phyloP scores from a whole-genome alignment of 2,797 vertebrate genomes.

The Clarias platycephalus region DNA sequence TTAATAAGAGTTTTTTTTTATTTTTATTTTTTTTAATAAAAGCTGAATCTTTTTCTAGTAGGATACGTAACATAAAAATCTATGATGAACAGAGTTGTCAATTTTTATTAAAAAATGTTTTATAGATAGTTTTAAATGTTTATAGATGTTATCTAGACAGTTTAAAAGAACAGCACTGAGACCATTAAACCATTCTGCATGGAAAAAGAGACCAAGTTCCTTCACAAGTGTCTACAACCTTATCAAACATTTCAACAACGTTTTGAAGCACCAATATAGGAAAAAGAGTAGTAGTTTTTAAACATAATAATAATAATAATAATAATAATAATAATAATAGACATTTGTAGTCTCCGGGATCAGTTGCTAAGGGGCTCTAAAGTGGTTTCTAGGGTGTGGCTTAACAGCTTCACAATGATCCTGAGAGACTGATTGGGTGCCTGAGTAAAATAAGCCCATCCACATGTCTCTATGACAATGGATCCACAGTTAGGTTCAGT shows the following conservation, averaged over 20 bases:
- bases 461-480: too few species aligned
- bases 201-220: background rate
- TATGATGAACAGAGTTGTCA: background rate
- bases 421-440: too few species aligned
- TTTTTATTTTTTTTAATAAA: too few species aligned
- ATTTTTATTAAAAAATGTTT: background rate
- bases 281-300: background rate
- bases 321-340: too few species aligned
- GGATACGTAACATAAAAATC: background rate
- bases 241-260: background rate
- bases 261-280: background rate
- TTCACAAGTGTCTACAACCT: background rate
- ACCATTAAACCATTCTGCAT: background rate
- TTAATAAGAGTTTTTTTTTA: background rate
- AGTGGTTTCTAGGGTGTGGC: too few species aligned
- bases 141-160: background rate
- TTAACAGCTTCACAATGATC: too few species aligned
- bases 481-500: too few species aligned
- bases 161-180: background rate
- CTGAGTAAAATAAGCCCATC: too few species aligned
- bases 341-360: too few species aligned
- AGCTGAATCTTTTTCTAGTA: background rate
- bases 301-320: too few species aligned
- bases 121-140: background rate
- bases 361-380: too few species aligned